A percentile compares a stretch with the other conserved stretches of the same genome.
Evolutionary conservation across 2,797 vertebrate genomes (phyloP).

Genomic region (Rallus crepitans): DNA sequence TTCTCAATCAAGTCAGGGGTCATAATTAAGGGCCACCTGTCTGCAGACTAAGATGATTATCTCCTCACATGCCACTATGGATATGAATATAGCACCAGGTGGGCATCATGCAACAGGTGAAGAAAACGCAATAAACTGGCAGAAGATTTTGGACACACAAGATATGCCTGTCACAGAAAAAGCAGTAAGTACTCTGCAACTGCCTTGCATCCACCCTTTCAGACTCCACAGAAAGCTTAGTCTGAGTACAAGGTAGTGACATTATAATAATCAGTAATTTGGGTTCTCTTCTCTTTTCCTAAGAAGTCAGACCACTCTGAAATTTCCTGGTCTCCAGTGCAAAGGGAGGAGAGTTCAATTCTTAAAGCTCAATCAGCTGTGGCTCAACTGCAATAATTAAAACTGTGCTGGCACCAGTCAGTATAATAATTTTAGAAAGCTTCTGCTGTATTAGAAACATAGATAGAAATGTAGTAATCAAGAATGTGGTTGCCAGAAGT

Average conservation of each 20-base stretch:
- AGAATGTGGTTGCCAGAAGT: background rate
- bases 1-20: background rate
- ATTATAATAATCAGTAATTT: background rate
- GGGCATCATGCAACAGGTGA: background rate
- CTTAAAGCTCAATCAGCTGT: slow-evolving; percentile 15
- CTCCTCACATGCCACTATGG: background rate
- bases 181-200: background rate
- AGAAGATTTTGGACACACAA: background rate
- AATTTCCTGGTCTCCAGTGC: background rate
- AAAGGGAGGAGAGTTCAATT: background rate
- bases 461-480: background rate
- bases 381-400: background rate
- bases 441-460: background rate
- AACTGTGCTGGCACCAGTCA: background rate
- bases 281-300: background rate
- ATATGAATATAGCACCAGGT: background rate
- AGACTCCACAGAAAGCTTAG: background rate
- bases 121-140: background rate
- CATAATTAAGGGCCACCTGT: background rate
- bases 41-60: background rate
- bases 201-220: background rate
- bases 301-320: background rate
- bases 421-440: background rate
- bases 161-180: background rate
- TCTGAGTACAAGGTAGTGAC: background rate